These are phyloP conservation scores for Ctenochaetus hawaiiensis DNA, from an alignment of 2,797 vertebrate species.

Conservation along the genomic window DNA sequence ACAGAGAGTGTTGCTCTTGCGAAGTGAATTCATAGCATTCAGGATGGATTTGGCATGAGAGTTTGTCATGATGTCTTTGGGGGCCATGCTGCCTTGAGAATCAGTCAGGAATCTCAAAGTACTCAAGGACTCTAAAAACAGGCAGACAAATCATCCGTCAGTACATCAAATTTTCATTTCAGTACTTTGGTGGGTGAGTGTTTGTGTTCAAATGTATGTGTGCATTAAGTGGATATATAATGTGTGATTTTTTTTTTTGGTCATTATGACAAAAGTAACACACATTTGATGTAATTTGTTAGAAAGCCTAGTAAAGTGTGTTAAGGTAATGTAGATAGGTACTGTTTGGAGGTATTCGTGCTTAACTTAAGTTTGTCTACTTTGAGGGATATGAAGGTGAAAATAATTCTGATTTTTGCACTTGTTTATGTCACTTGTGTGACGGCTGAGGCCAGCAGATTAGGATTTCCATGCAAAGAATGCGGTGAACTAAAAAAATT, in stretches of 20 bases:
- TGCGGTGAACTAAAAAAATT: not conserved
- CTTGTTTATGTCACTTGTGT: not conserved
- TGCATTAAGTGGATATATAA: not conserved
- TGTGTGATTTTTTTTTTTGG: not conserved
- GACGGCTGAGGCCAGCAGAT: not conserved
- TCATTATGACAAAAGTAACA: not conserved
- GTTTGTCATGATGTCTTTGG: constrained; percentile 99
- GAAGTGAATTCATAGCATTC: constrained; percentile 97
- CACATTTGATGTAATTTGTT: not conserved
- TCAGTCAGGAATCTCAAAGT: constrained; percentile 67
- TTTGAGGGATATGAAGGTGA: not conserved
- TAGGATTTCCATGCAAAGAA: not conserved
- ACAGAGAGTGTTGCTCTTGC: constrained; percentile 97
- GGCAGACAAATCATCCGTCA: not conserved
- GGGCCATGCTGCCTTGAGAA: constrained; percentile 89
- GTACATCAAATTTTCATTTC: not conserved
- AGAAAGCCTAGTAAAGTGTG: not conserved
- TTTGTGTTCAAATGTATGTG: not conserved
- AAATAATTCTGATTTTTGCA: not conserved
- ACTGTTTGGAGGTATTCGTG: not conserved
- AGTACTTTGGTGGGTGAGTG: not conserved
- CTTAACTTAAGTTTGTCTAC: not conserved
- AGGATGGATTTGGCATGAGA: constrained; percentile 99
- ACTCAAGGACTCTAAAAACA: constrained; percentile 67
- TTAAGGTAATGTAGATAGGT: not conserved